Evolutionary conservation across 2,888 invertebrate genomes (phyloP), one percentile per base, ranked within the genome.

Genomic region (Microctonus aethiopoides): DNA sequence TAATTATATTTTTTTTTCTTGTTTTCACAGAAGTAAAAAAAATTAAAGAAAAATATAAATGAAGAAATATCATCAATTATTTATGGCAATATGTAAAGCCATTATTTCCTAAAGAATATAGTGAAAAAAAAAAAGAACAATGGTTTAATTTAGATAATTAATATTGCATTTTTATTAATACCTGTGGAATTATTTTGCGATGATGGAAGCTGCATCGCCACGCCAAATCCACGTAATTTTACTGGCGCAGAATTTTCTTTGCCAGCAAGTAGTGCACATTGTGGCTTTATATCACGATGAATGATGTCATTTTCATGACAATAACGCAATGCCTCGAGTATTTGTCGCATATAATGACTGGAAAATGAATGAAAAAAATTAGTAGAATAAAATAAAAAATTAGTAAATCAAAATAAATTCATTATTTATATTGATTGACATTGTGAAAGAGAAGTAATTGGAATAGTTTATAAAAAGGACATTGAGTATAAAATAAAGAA

Each of bases 341-440:
- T 96, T 88, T 99, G 99, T 67, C 97, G 92, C 95, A 99, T 96
- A 90, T 99, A 99, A 89, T 99, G 99, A 87, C 98, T 97, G 90
- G 2, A n/a, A n/a, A n/a, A n/a, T n/a, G 89, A 89, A 62, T 62
- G 9, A 57, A 41, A 52, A 13, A 20, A 16, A 57, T 7, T 3
- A 56, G 26, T 10, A 26, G n/a, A 29, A 16, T 9, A 16, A 24
- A 32, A 16, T n/a, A 32, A 22, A 57, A 61, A n/a, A 10, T 36
- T 52, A 41, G 22, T 52, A 11, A 52, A 0, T 52, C 3, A n/a
- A 52, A 1, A 3, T 1, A 52, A 22, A 22, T n/a, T 0, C n/a
- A 5, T 52, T 2, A 16, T 16, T 16, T 46, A 16, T 39, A 16
- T n/a, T n/a, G n/a, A n/a, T n/a, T n/a, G n/a, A n/a, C n/a, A n/a